Evolutionary conservation across 2,113 vertebrate species (phyloP).

Genomic region (Leptobrachium ailaonicum): DNA sequence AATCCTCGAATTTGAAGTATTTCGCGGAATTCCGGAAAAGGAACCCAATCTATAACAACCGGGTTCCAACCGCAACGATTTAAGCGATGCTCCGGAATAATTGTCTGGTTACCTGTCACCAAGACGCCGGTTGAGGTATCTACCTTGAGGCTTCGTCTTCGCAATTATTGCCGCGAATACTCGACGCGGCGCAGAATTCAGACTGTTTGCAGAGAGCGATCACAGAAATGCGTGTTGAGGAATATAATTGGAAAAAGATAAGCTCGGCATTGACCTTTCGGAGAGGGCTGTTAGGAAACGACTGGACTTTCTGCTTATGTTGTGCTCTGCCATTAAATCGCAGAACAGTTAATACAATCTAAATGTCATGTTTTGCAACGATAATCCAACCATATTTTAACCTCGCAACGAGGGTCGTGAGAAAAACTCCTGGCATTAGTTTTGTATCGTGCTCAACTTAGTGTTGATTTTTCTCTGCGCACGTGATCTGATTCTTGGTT

Average conservation of each 20-base stretch:
- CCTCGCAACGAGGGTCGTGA: neutral
- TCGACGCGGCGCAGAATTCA: neutral
- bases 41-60: too few relatives aligned
- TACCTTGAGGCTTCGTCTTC: neutral
- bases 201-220: neutral
- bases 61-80: too few relatives aligned
- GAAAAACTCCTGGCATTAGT: neutral
- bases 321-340: slow-evolving; percentile 1
- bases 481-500: too few relatives aligned
- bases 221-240: neutral
- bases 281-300: neutral
- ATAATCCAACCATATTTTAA: neutral
- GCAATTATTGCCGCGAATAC: neutral
- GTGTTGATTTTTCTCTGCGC: too few relatives aligned
- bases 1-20: too few relatives aligned
- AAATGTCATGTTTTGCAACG: slow-evolving; percentile 22
- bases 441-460: neutral
- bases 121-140: neutral
- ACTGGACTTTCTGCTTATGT: neutral
- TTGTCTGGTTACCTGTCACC: neutral
- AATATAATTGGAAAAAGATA: slow-evolving; percentile 27
- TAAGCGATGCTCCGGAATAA: too few relatives aligned
- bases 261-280: slow-evolving; percentile 31
- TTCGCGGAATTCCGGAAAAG: too few relatives aligned
- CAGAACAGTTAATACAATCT: slow-evolving; percentile 16